Evolutionary conservation across 2,113 vertebrate species (phyloP).

Genomic region (Alethe castanea): DNA sequence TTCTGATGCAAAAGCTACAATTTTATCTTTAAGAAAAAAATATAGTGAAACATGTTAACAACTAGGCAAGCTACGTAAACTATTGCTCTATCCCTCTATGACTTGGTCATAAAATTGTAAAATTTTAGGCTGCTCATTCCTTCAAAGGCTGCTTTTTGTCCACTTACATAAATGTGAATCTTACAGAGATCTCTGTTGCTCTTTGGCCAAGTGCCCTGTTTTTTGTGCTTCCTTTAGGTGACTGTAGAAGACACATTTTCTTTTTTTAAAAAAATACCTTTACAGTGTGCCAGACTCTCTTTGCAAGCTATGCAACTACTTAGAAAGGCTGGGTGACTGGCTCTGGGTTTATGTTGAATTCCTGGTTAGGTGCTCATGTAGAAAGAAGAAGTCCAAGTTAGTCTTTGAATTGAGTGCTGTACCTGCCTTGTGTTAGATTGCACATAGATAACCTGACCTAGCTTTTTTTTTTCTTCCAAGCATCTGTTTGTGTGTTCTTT

Average conservation of each 20-base stretch:
- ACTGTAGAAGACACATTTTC: background rate
- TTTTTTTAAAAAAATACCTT: background rate
- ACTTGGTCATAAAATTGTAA: background rate
- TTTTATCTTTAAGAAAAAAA: background rate
- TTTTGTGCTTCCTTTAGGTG: background rate
- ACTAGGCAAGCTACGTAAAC: fast-evolving
- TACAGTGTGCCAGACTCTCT: background rate
- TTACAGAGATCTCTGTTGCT: background rate
- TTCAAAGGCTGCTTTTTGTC: background rate
- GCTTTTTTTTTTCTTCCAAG: background rate
- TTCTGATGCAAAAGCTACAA: background rate
- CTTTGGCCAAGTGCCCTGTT: background rate
- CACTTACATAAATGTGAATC: background rate
- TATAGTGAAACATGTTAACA: background rate
- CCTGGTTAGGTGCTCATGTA: background rate
- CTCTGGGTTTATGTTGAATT: background rate
- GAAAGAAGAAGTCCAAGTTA: background rate
- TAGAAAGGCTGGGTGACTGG: background rate
- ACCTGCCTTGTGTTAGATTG: background rate
- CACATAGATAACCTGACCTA: background rate
- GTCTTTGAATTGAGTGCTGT: background rate
- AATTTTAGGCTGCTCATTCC: background rate
- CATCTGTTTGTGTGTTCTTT: background rate
- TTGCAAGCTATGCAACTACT: fast-evolving
- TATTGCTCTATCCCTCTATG: background rate